Conservation (phyloP, 2,888 invertebrate species). For the Himalopsyche kuldschensis region DNA sequence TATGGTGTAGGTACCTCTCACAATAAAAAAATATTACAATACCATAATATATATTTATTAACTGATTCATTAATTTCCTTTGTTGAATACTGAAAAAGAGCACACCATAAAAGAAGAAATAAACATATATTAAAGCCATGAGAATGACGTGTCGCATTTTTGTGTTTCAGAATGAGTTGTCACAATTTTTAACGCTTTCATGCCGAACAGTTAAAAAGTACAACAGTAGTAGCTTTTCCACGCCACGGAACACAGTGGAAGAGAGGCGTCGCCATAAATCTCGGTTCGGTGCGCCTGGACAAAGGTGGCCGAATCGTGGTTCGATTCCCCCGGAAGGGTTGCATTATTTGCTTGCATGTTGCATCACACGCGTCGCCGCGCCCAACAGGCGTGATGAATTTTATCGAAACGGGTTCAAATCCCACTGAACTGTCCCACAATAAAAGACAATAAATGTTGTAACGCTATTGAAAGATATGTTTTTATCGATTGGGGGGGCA, state of each 20-base stretch:
- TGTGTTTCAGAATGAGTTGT: not conserved
- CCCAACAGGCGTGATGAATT: constrained; percentile 22
- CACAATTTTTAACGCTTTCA: not conserved
- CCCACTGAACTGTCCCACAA: not conserved
- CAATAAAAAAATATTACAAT: no score
- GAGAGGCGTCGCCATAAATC: constrained; percentile 8
- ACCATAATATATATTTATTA: no score
- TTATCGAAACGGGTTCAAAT: not conserved
- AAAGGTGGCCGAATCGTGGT: not conserved
- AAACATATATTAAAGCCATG: no score
- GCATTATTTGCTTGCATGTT: not conserved
- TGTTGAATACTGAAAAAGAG: no score
- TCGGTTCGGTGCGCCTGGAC: constrained; percentile 1
- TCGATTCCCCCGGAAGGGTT: constrained; percentile 14
- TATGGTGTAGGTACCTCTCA: no score
- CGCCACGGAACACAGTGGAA: not conserved
- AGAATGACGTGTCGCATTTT: not conserved
- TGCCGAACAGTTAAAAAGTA: not conserved
- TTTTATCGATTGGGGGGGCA: no score
- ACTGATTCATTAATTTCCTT: no score
- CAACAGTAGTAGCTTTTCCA: constrained; percentile 11
- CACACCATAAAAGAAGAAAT: no score
- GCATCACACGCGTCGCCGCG: constrained; percentile 13
- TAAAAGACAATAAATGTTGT: not conserved
- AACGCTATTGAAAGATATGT: no score